Base-by-base conservation (phyloP, 2,797 vertebrate species). In the Cossypha polioptera region DNA sequence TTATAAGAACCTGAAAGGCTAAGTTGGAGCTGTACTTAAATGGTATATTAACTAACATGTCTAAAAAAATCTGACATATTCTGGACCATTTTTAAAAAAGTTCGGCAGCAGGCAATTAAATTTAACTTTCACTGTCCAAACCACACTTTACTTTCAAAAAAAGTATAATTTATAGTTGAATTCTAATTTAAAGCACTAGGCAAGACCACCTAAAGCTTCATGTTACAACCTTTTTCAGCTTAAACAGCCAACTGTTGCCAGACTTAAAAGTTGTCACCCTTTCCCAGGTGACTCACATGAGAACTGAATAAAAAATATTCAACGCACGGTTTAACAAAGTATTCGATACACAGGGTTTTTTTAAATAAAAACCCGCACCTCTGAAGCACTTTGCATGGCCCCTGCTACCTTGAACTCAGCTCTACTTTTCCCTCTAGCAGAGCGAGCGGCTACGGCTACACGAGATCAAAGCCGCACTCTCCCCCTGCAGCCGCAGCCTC, bases 261-360 rank as follows among this genome's bases (percentile, higher is more conserved):
- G 29, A 80, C 35, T 74, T 54, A 4, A 35, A 36, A 86, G 54
- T 48, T 35, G 35, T 8, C 68, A 43, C 25, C 18, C 82, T 36
- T 61, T 65, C 21, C 25, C 72, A 83, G 26, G 18, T 57, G 17
- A 38, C 45, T 47, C 20, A 31, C 25, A 12, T 65, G 24, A 73
- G 47, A 79, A 45, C 22, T 6, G 10, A 12, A 28, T 48, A 86
- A 86, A 88, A 16, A 66, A 15, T 4, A 36, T 31, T 53, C 48
- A 71, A 11, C 21, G 8, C 6, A 6, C 2, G 28, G n/a, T 16
- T 81, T 43, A 69, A 58, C 16, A 13, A 54, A 53, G 20, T 2
- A 3, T 13, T 62, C 26, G 15, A 67, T 5, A 43, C 1, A 38
- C 5, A 11, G 36, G 33, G 5, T 3, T 2, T 20, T 25, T n/a